phyloP scores from a whole-genome alignment of 2,113 vertebrate genomes.

The Cyprinodon brontotheroides region DNA sequence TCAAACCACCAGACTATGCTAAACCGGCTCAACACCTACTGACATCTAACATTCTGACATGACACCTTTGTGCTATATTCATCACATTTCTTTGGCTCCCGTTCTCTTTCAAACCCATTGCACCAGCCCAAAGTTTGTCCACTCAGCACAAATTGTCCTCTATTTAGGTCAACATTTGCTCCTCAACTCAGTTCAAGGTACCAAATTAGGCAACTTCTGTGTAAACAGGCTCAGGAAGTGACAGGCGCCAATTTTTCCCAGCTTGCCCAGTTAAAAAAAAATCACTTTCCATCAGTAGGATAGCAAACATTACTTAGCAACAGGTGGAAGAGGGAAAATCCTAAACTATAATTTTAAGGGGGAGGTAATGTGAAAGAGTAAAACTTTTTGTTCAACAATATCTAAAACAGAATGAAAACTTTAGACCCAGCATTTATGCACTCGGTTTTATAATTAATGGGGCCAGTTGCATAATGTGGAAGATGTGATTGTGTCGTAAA shows the following conservation, averaged over 20 bases:
- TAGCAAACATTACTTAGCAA: slow-evolving; percentile 5
- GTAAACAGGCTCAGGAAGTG: slow-evolving; percentile 22
- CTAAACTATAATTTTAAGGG: slow-evolving; percentile 18
- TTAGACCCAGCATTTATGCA: too few relatives aligned
- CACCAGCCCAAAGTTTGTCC: not conserved
- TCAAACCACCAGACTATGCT: slow-evolving; percentile 59
- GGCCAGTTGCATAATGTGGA: too few relatives aligned
- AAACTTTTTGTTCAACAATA: too few relatives aligned
- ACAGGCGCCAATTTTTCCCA: not conserved
- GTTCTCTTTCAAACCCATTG: slow-evolving; percentile 9
- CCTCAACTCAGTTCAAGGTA: slow-evolving; percentile 42
- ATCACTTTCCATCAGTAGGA: slow-evolving; percentile 15
- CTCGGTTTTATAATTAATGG: too few relatives aligned
- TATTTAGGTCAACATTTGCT: slow-evolving; percentile 14
- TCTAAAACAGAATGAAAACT: too few relatives aligned
- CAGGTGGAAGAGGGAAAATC: slow-evolving; percentile 8
- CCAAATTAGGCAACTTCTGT: slow-evolving; percentile 39
- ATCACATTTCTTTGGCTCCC: slow-evolving; percentile 31
- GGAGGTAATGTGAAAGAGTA: not conserved
- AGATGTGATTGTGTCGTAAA: too few relatives aligned
- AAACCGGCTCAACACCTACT: slow-evolving; percentile 52
- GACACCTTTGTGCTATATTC: slow-evolving; percentile 53
- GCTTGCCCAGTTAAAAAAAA: not conserved
- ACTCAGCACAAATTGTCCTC: not conserved
- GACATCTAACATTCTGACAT: slow-evolving; percentile 43